Base-by-base conservation (phyloP, 2,888 invertebrate genomes). In the Troides helena region DNA sequence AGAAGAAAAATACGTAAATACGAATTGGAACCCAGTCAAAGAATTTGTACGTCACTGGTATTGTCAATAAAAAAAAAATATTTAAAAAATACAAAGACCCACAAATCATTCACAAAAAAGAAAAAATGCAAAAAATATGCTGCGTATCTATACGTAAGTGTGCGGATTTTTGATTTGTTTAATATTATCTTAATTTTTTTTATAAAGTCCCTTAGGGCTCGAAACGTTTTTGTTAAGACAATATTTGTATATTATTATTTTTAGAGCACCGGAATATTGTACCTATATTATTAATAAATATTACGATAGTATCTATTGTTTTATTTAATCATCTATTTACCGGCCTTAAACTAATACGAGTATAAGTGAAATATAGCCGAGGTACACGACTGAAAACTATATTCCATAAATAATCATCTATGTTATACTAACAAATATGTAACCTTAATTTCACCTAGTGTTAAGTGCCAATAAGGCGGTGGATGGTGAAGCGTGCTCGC, bases 181-280 rank as follows among this genome's bases (percentile, higher is more conserved):
- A 21, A 58, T 23, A 21, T 36, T 61, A 61, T 68, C 14, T 69
- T 65, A 1, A 25, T 61, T 50, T 58, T 62, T 53, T 62, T 53
- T 30, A 57, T 39, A 61, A 66, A 58, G 66, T 62, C 53, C 50
- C 59, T 50, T 62, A 62, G 66, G 69, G 58, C 58, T 59, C 46
- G 60, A 65, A 58, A 66, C 50, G 61, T 60, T 67, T 70, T 43
- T 70, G 67, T 67, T 70, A 59, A 43, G 56, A 62, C 61, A 58
- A 53, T 62, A 62, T 62, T 66, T 69, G 70, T 73, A 73, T 71
- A 66, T 70, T 70, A 14, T 73, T 69, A 68, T 63, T 71, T 72
- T 73, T 71, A 72, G 57, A 62, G 60, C 69, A 69, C 58, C 69
- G 62, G 62, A 68, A 67, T 62, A 67, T 65, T 62, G 67, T 66